Evolutionary conservation across 2,113 vertebrate species (phyloP), one percentile per base, ranked within the genome.

Genomic region (Xiphorhynchus elegans): DNA sequence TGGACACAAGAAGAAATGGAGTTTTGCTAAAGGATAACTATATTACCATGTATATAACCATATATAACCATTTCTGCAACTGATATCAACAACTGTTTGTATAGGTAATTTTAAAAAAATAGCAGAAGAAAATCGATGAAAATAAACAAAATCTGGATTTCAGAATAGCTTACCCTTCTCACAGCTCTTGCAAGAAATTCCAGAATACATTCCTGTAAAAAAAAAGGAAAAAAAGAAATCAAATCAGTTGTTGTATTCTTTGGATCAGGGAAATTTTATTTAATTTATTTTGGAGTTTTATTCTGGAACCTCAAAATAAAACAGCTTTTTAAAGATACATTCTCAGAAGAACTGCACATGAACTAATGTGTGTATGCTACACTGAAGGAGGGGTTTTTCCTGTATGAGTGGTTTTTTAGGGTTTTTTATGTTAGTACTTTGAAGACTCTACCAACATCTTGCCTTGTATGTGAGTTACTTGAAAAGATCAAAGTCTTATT

Each of bases 401-500:
- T 73, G 19, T 42, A 33, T 68, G 17, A 25, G 24, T 10, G 12
- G 12, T 39, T 77, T 66, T n/a, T 17, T 37, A 6, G 0, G 25
- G 2, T 29, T 28, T 63, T 76, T 76, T 89, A 10, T 50, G n/a
- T 86, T 86, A 75, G 60, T 17, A 78, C 89, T 80, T 89, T 77
- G 50, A 73, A 90, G 86, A 82, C 25, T 49, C 46, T 35, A 70
- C 42, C 28, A 95, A 73, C 55, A 90, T 70, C 72, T 49, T 93
- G 49, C 66, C 74, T 95, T 62, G 79, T 28, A 69, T 20, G 31
- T 16, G 50, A 92, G 77, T 25, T 83, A 28, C 78, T 88, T 66
- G 85, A 81, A 96, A 93, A 96, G 83, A 96, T 97, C 87, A 96
- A 96, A 97, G 97, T 79, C 63, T 72, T 66, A 85, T 50, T 44